Conservation (phyloP, 2,113 vertebrate species). For the Psephotus haematonotus region DNA sequence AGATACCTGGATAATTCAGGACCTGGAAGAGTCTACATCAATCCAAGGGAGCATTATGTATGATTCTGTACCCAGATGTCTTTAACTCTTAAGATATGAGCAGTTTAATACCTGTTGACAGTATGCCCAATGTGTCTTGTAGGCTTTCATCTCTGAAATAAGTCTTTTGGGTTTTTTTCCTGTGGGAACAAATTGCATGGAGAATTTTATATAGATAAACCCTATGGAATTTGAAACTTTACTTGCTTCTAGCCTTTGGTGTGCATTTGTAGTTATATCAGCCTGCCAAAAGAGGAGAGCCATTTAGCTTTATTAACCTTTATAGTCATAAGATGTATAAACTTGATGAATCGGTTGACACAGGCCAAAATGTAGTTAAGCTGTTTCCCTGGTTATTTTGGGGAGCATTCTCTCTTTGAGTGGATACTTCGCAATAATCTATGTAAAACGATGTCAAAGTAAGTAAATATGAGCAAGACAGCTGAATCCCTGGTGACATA, state of each 20-base stretch:
- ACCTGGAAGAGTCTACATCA: conserved; percentile 65
- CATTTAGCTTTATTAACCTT: not conserved
- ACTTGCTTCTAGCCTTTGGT: not conserved
- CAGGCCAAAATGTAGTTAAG: not conserved
- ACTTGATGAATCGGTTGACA: not conserved
- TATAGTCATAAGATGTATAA: not conserved
- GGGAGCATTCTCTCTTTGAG: not conserved
- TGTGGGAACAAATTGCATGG: not conserved
- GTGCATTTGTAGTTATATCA: not conserved
- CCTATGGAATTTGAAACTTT: not conserved
- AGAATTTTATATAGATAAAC: not conserved
- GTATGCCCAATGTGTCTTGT: not conserved
- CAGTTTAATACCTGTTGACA: not conserved
- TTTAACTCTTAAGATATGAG: not conserved
- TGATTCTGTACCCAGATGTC: conserved; percentile 28
- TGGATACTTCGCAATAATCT: not conserved
- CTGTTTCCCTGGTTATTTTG: not conserved
- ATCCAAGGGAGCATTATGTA: conserved; percentile 77
- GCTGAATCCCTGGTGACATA: not conserved
- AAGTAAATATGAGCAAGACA: not conserved
- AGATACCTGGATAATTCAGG: not conserved
- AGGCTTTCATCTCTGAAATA: not conserved
- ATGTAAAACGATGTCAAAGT: not conserved
- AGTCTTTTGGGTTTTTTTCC: not conserved
- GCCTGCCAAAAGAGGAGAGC: not conserved